phyloP scores from a whole-genome alignment of 2,888 invertebrate genomes.

The Therioaphis trifolii region DNA sequence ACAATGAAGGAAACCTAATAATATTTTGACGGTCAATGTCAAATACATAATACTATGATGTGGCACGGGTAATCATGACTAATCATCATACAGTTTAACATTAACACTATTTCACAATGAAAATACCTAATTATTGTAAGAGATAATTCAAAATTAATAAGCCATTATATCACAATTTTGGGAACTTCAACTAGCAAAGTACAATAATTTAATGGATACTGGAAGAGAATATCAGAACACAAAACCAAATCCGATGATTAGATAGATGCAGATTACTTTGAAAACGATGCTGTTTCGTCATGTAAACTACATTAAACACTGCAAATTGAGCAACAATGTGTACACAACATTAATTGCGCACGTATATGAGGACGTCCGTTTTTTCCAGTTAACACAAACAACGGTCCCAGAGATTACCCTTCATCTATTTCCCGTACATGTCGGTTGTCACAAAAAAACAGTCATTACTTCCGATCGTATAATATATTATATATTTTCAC shows the following conservation, averaged over 20 bases:
- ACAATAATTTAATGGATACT: background rate
- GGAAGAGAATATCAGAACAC: background rate
- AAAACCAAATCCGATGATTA: background rate
- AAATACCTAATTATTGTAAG: conserved; percentile 18
- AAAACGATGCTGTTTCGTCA: conserved; percentile 6
- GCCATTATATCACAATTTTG: background rate
- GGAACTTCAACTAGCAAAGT: background rate
- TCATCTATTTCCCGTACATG: conserved; percentile 48
- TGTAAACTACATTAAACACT: conserved; percentile 42
- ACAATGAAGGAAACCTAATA: background rate
- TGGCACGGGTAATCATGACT: background rate
- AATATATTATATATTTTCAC: conserved; percentile 23
- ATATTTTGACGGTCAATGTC: background rate
- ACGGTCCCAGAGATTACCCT: conserved; percentile 49
- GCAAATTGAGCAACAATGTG: conserved; percentile 55
- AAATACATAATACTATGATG: background rate
- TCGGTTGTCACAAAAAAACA: conserved; percentile 30
- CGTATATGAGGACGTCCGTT: conserved; percentile 59
- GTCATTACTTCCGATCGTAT: conserved; percentile 45
- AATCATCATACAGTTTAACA: background rate
- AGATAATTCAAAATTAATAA: conserved; percentile 5
- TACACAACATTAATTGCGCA: conserved; percentile 37
- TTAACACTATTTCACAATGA: background rate
- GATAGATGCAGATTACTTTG: background rate
- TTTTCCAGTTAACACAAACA: conserved; percentile 57